Conservation (phyloP, 2,888 invertebrate species). For the Melanchra persicariae region DNA sequence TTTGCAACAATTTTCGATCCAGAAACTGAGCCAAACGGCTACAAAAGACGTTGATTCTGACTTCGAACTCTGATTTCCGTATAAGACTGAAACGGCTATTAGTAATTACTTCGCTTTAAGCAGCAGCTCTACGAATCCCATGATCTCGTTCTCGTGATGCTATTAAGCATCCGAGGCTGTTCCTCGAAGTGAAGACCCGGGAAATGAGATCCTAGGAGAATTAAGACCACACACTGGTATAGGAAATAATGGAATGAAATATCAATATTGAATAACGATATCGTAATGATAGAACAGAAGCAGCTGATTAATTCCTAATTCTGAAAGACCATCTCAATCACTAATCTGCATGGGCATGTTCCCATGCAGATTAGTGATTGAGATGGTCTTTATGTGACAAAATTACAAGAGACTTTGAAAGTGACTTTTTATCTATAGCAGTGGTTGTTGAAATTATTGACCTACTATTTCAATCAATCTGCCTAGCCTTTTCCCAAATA, state of each 20-base stretch:
- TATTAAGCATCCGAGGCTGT: not conserved
- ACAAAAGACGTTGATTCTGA: not conserved
- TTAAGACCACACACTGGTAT: too few species aligned
- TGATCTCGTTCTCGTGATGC: not conserved
- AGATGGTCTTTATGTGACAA: too few species aligned
- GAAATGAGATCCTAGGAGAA: not conserved
- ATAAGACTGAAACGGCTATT: not conserved
- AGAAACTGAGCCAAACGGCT: not conserved
- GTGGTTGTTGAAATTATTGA: too few species aligned
- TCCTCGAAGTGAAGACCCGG: not conserved
- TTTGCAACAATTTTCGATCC: not conserved
- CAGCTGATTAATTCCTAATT: not conserved
- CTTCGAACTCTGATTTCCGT: not conserved
- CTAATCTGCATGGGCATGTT: not conserved
- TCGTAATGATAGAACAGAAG: not conserved
- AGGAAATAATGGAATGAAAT: not conserved
- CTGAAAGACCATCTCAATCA: not conserved
- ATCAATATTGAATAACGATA: not conserved
- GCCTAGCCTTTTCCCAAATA: too few species aligned
- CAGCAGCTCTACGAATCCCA: conserved; percentile 1
- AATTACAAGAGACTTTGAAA: not conserved
- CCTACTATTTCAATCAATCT: too few species aligned
- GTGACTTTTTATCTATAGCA: not conserved
- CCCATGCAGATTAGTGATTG: too few species aligned
- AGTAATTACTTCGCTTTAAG: not conserved